Evolutionary conservation across 2,797 vertebrate genomes (phyloP).

Genomic region (Poeciliopsis infans): DNA sequence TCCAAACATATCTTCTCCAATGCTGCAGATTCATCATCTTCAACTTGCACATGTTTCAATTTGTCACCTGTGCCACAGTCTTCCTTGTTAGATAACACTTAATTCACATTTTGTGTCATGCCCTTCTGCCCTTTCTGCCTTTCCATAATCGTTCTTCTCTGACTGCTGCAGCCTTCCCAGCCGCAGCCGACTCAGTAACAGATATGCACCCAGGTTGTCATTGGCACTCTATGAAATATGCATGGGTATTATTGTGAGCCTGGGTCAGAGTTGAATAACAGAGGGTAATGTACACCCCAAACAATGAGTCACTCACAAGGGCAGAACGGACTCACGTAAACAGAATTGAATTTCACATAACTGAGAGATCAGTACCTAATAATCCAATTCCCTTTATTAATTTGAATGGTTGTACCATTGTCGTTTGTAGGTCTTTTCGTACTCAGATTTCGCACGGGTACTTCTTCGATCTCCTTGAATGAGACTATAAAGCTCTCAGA

Average conservation of each 20-base stretch:
- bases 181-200: slow-evolving; percentile 65
- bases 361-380: slow-evolving; percentile 34
- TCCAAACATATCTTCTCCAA: slow-evolving; percentile 19
- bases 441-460: slow-evolving; percentile 20
- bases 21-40: slow-evolving; percentile 25
- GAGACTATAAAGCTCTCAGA: slow-evolving; percentile 38
- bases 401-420: slow-evolving; percentile 10
- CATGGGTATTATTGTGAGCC: slow-evolving; percentile 74
- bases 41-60: slow-evolving; percentile 6
- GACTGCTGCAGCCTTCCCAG: slow-evolving; percentile 26
- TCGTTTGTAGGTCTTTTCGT: slow-evolving; percentile 23
- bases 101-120: slow-evolving; percentile 28
- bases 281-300: slow-evolving; percentile 62
- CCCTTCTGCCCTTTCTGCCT: slow-evolving; percentile 17
- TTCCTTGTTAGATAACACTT: slow-evolving; percentile 16
- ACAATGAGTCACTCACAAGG: slow-evolving; percentile 42
- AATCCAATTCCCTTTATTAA: slow-evolving; percentile 31
- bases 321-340: slow-evolving; percentile 18
- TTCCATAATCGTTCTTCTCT: slow-evolving; percentile 32
- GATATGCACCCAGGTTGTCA: slow-evolving; percentile 65
- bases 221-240: slow-evolving; percentile 75
- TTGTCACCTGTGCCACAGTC: slow-evolving; percentile 12
- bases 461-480: slow-evolving; percentile 47
- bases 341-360: slow-evolving; percentile 45
- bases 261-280: slow-evolving; percentile 77